Evolutionary conservation across 2,888 invertebrate species (phyloP).

Genomic region (Timema cristinae): DNA sequence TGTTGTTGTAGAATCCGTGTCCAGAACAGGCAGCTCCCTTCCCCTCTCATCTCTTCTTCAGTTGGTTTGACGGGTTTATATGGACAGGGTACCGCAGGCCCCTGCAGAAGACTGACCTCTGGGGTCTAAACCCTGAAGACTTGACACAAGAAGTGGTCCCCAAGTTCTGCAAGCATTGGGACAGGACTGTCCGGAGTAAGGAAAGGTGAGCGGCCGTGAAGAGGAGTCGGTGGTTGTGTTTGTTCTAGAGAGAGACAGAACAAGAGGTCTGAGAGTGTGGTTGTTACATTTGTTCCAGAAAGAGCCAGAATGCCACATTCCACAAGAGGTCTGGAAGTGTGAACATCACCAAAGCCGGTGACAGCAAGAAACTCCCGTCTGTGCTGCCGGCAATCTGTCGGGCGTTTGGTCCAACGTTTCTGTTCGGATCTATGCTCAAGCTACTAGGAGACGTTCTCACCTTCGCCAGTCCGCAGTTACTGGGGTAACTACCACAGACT

Average conservation of each 20-base stretch:
- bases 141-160: not conserved
- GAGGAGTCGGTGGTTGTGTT: too few relatives aligned
- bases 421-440: not conserved
- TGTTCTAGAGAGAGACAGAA: too few relatives aligned
- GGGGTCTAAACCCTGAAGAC: constrained; percentile 5
- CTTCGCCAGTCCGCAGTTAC: constrained; percentile 1
- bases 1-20: constrained; percentile 1
- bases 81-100: constrained; percentile 7
- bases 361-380: not conserved
- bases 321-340: constrained; percentile 8
- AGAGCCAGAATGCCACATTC: not conserved
- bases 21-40: not conserved
- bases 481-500: not conserved
- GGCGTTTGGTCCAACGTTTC: constrained; percentile 4
- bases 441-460: not conserved
- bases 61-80: constrained; percentile 2
- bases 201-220: too few relatives aligned
- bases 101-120: not conserved
- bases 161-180: not conserved
- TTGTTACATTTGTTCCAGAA: too few relatives aligned
- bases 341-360: not conserved
- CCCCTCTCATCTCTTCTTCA: not conserved
- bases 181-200: not conserved
- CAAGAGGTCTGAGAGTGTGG: too few relatives aligned
- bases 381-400: not conserved